These are phyloP conservation scores for Nibea coibor DNA, from an alignment of 2,113 vertebrate species.

Conservation along the genomic window DNA sequence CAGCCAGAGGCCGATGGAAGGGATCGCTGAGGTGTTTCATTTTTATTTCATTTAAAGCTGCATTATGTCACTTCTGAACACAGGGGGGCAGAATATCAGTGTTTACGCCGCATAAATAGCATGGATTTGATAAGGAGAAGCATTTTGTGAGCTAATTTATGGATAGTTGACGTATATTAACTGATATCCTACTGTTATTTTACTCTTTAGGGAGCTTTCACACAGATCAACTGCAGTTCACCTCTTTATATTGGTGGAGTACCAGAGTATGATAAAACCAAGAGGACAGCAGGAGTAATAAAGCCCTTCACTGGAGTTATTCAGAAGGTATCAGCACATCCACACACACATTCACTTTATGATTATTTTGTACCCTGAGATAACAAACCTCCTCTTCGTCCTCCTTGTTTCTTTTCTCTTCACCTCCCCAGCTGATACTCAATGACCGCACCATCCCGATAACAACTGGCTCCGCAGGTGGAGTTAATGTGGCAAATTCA, in stretches of 20 bases:
- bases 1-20: constrained; percentile 88
- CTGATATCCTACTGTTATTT: not conserved
- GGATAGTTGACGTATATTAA: not conserved
- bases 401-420: not conserved
- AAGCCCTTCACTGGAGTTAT: constrained; percentile 92
- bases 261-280: constrained; percentile 89
- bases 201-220: constrained; percentile 91
- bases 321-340: constrained; percentile 87
- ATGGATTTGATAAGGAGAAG: not conserved
- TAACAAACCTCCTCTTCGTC: not conserved
- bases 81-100: constrained; percentile 12
- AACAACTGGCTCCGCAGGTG: constrained; percentile 84
- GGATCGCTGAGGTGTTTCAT: constrained; percentile 89
- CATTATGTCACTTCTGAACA: constrained; percentile 5
- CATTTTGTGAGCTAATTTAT: not conserved
- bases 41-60: not conserved
- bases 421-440: constrained; percentile 85
- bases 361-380: too few species aligned
- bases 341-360: not conserved
- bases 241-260: constrained; percentile 94
- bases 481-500: constrained; percentile 91
- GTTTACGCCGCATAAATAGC: too few species aligned
- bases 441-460: constrained; percentile 89
- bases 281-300: constrained; percentile 87
- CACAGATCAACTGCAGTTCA: constrained; percentile 96